Evolutionary conservation across 2,797 vertebrate species (phyloP).

Genomic region (Enteromius argenteus): DNA sequence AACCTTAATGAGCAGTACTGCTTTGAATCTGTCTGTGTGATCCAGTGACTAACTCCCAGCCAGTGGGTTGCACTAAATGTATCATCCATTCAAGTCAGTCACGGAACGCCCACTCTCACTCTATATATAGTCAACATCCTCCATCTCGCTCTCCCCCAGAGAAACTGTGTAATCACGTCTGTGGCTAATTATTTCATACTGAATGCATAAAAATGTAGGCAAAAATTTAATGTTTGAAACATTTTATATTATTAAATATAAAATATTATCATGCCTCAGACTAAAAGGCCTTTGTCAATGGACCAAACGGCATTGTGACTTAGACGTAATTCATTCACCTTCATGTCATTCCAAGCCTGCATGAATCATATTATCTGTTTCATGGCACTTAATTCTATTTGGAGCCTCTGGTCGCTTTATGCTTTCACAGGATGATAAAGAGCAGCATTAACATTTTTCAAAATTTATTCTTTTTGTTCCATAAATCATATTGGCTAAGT

Average conservation of each 20-base stretch:
- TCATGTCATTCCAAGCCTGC: neutral
- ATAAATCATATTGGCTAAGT: neutral
- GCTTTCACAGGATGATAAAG: neutral
- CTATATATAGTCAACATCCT: constrained; percentile 53
- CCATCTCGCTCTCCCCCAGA: neutral
- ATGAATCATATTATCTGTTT: neutral
- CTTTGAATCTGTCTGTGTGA: constrained; percentile 45
- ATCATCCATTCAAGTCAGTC: constrained; percentile 46
- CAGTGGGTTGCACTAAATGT: constrained; percentile 51
- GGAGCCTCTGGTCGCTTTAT: neutral
- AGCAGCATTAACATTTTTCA: neutral
- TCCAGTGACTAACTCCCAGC: constrained; percentile 42
- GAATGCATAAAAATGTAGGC: neutral
- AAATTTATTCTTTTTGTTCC: neutral
- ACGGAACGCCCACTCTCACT: constrained; percentile 40
- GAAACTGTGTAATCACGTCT: neutral
- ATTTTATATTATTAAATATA: neutral
- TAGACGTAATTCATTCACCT: neutral
- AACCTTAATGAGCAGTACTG: constrained; percentile 17
- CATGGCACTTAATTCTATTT: neutral
- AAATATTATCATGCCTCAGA: too few relatives aligned
- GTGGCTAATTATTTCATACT: neutral
- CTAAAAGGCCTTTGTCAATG: too few relatives aligned
- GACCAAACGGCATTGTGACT: too few relatives aligned
- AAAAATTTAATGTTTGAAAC: neutral